Conservation (phyloP, 2,888 invertebrate species). For the Acholoe squamosa region DNA sequence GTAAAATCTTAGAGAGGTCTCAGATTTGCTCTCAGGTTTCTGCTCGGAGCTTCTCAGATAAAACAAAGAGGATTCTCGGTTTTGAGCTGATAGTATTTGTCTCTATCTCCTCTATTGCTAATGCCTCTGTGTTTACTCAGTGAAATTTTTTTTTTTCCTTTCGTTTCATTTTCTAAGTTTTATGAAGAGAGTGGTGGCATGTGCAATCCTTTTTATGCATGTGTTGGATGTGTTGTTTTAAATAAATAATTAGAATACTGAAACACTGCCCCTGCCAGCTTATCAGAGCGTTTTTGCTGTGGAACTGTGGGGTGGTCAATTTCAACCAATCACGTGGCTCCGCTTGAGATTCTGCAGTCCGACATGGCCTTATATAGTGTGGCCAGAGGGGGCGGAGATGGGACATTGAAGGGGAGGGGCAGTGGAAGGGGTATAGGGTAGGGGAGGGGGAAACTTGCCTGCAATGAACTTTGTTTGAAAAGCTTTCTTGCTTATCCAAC, state of each 20-base stretch:
- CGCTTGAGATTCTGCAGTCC: background rate
- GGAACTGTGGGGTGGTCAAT: background rate
- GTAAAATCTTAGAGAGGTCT: too few relatives aligned
- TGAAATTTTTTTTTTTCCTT: background rate
- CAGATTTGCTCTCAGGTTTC: background rate
- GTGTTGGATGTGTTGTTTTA: conserved; percentile 8
- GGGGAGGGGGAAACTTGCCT: conserved; percentile 7
- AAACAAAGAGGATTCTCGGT: background rate
- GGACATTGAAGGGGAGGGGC: background rate
- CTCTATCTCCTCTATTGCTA: background rate
- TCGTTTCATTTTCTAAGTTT: background rate
- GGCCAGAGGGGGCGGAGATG: background rate
- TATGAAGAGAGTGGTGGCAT: conserved; percentile 5
- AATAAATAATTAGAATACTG: conserved; percentile 17
- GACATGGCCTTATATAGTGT: conserved; percentile 24
- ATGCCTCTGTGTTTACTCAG: background rate
- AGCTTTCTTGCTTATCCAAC: conserved; percentile 48
- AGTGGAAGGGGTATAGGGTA: background rate
- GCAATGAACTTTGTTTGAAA: conserved; percentile 58
- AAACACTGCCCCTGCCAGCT: background rate
- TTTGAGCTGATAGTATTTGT: background rate
- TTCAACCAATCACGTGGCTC: conserved; percentile 33
- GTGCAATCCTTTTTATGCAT: conserved; percentile 12
- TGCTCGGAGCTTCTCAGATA: background rate
- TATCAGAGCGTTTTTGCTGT: background rate